Evolutionary conservation across 2,888 invertebrate genomes (phyloP), one percentile per base, ranked within the genome.

Genomic region (Luffia ferchaultella): DNA sequence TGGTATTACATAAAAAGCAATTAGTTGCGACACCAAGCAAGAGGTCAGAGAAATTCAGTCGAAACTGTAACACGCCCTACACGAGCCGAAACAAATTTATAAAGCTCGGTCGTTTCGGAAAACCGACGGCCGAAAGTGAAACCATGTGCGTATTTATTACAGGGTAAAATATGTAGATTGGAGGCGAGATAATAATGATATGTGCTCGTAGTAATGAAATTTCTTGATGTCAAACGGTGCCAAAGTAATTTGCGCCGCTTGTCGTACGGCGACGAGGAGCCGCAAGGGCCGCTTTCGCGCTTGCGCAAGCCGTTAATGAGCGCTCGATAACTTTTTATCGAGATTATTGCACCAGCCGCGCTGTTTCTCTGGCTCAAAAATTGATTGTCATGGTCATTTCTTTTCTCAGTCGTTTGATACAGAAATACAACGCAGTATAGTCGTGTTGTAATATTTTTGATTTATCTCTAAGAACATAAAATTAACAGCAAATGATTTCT

Each of bases 151-250:
- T 79, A 78, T 80, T 82, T 82, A 82, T 82, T 80, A 76, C 78
- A 65, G 70, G 70, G 77, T 78, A 82, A 82, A 83, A 82, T 82
- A 82, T 82, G 83, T 82, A 83, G 83, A 83, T 83, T 82, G 83
- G 72, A 66, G 68, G 68, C 67, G 65, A 82, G 82, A 82, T 82
- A 83, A 83, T 83, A 82, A 83, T 82, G 82, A 83, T 83, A 82
- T 83, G 83, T 83, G 82, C 82, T 78, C 71, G 77, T 82, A 80
- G 82, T 82, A 83, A 83, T 82, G 83, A 83, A 83, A 82, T 83
- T 83, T 82, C 80, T 80, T 78, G 80, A 76, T 76, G 80, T 83
- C 83, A 83, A 83, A 83, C 73, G 79, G 79, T 83, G 83, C 79
- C 83, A 82, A 78, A 82, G 83, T 82, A 82, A 82, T 82, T 83